Conservation (phyloP, 2,113 vertebrate genomes). For the Columba janthina region DNA sequence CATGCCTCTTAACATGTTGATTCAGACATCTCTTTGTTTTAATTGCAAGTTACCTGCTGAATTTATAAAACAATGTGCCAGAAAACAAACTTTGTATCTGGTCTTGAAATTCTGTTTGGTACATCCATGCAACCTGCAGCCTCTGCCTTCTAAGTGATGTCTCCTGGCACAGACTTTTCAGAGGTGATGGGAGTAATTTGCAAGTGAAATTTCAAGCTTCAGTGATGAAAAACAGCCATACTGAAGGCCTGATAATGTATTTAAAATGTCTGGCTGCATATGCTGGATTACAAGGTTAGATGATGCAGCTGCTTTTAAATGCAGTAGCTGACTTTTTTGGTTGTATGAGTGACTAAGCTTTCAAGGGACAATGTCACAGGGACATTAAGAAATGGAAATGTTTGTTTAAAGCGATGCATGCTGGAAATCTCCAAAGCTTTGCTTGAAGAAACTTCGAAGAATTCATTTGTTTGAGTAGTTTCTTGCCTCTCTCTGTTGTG, state of each 20-base stretch:
- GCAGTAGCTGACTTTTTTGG: neutral
- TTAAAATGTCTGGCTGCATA: neutral
- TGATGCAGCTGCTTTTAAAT: neutral
- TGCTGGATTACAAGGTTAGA: neutral
- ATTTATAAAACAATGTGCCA: neutral
- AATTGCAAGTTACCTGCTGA: neutral
- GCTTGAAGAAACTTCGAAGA: neutral
- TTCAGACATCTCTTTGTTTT: neutral
- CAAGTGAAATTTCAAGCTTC: neutral
- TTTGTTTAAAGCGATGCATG: neutral
- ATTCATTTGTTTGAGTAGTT: neutral
- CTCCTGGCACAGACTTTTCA: neutral
- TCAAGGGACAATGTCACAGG: neutral
- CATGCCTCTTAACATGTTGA: accelerated
- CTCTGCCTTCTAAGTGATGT: neutral
- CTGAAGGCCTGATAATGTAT: neutral
- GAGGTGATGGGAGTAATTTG: neutral
- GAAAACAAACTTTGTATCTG: neutral
- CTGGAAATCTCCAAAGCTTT: neutral
- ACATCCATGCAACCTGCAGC: neutral
- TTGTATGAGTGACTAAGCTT: neutral
- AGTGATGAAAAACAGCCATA: neutral
- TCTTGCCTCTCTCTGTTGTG: neutral
- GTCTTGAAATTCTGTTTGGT: neutral
- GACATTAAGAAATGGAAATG: neutral